Evolutionary conservation across 1,140 invertebrate species (phyloP), one percentile per base, ranked within the genome.

Genomic region (Hestina assimilis): DNA sequence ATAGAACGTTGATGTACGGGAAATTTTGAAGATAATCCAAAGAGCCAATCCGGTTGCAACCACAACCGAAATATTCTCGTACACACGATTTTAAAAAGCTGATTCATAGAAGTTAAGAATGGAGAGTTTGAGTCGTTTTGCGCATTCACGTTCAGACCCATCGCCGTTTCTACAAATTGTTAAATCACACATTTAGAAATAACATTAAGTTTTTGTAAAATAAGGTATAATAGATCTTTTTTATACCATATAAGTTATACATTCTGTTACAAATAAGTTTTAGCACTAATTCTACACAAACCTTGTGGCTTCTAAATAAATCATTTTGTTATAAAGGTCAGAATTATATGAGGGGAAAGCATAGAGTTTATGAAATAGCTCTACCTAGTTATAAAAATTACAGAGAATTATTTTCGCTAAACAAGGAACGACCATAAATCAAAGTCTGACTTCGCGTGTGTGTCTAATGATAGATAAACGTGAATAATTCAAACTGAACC

Each of bases 31-130:
- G 85, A 85, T 0, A 79, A 59, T 46, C 67, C 75, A 48, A 77
- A 89, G 4, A 87, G 8, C 80, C 83, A 88, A 1, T 87, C 79
- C 0, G 87, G 85, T 24, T 87, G 84, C 12, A 86, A 54, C 87
- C 87, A 89, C 23, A 89, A 40, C 33, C 85, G 81, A 52, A 87
- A 88, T 31, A 88, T 87, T 53, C 87, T 81, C 58, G 77, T 62
- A 45, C 74, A 79, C 1, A 79, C 40, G 20, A 88, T 48, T 31
- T 79, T 66, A 8, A 89, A 51, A 1, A 81, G 26, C 1, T 21
- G 28, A 29, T 67, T 75, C 55, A 85, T 59, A 0, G 75, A 65
- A 1, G 62, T 69, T 6, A 89, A 51, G 54, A 84, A 87, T 9
- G 73, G 69, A 1, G 69, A 61, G 11, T 83, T 57, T 0, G 69